Percentiles rank a stretch among this genome's conserved stretches.
phyloP scores from a whole-genome alignment of 2,888 invertebrate species.

The Mayetiola destructor region DNA sequence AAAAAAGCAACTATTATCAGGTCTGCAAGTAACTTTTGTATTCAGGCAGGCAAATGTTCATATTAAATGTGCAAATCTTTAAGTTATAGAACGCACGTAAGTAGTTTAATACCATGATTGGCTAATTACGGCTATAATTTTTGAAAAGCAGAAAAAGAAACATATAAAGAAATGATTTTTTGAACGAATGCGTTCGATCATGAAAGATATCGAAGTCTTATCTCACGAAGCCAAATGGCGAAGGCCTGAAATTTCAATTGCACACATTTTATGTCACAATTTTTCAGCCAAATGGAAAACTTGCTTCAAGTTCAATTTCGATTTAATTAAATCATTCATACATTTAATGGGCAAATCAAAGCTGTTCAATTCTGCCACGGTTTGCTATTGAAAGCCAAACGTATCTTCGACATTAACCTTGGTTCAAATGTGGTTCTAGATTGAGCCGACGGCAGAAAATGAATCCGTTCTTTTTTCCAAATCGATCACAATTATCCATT shows the following conservation, averaged over 20 bases:
- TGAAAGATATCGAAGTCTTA: neutral
- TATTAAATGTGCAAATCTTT: conserved; percentile 7
- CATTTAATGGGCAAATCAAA: neutral
- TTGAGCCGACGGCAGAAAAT: no score
- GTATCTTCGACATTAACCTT: conserved; percentile 4
- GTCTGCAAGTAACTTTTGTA: neutral
- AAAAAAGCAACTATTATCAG: no score
- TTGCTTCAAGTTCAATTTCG: conserved; percentile 3
- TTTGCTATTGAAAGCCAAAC: neutral
- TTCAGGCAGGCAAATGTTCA: neutral
- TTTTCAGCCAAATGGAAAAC: neutral
- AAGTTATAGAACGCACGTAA: no score
- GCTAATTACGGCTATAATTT: neutral
- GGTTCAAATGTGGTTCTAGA: no score
- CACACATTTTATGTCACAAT: neutral
- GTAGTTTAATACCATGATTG: conserved; percentile 9
- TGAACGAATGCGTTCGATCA: no score
- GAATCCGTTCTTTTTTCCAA: no score
- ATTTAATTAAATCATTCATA: neutral
- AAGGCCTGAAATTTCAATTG: neutral
- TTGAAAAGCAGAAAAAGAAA: neutral
- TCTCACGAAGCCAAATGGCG: neutral
- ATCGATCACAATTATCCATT: no score
- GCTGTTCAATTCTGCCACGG: neutral
- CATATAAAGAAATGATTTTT: neutral